Base-by-base conservation (phyloP, 2,888 invertebrate species). In the Blastobasis lacticolella region DNA sequence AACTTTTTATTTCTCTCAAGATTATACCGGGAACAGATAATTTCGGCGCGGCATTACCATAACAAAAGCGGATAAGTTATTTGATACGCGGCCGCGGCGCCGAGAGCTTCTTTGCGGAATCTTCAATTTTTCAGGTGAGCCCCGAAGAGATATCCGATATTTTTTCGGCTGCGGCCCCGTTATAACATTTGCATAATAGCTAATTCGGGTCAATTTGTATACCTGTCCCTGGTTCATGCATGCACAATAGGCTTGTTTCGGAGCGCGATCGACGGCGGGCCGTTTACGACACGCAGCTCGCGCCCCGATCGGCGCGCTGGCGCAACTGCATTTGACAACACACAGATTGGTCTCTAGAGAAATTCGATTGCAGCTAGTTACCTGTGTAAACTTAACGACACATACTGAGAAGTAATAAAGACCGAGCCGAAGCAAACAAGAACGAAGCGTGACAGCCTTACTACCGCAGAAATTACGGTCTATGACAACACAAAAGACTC, bases 11-110 rank as follows among this genome's bases (percentile, higher is more conserved):
- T 71, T 67, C 64, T 64, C 62, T 63, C 67, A 62, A 76, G 77
- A 78, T 80, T 77, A 75, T 75, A 69, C 72, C 63, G 68, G 61
- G 74, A 66, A 62, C 69, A 71, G 73, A 78, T 82, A 80, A 84
- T 84, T 82, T 75, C 56, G 68, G 66, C 67, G 63, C 63, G 67
- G 66, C 68, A 86, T 86, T 84, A 82, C 73, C 84, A 83, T 85
- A 80, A 84, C 83, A 84, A 84, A 83, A 78, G 75, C 66, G 72
- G 73, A 74, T 72, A 75, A 79, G 83, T 83, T 81, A 83, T 83
- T 81, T 80, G 81, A 81, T 78, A 78, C 79, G 70, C 71, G 68
- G 66, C 62, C 63, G 66, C 56, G 54, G 54, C 55, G 58, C 59
- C 56, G 59, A 50, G 53, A 56, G 59, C 66, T 66, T 65, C 71